Percentiles rank a stretch among this genome's conserved stretches.
Evolutionary conservation across 1,140 invertebrate genomes (phyloP).

Genomic region (Leptinotarsa defecta): DNA sequence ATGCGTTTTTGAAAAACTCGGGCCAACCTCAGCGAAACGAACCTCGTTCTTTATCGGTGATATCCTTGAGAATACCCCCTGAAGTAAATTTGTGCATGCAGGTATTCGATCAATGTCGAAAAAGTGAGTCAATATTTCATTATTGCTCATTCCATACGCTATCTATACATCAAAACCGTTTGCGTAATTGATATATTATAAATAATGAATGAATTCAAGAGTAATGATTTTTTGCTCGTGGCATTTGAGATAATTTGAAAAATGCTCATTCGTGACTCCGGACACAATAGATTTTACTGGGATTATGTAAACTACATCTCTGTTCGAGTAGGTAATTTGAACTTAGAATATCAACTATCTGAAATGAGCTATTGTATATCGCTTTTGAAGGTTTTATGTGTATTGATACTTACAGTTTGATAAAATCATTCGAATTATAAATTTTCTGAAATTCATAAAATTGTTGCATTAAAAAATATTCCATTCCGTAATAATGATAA

Average conservation of each 20-base stretch:
- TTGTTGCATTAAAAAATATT: too few relatives aligned
- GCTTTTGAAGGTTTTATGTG: too few relatives aligned
- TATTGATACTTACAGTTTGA: too few relatives aligned
- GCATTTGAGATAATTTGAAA: neutral
- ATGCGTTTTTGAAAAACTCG: neutral
- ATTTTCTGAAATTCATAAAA: too few relatives aligned
- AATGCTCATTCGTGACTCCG: neutral
- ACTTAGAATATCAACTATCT: too few relatives aligned
- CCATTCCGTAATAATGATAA: too few relatives aligned
- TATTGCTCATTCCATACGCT: neutral
- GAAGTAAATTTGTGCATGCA: neutral
- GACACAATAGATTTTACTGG: neutral
- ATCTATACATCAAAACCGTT: conserved; percentile 4
- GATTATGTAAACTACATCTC: neutral
- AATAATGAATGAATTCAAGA: conserved; percentile 4
- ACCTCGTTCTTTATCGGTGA: neutral
- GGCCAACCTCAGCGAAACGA: neutral
- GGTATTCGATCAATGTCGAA: conserved; percentile 6
- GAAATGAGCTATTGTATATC: too few relatives aligned
- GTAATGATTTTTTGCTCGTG: conserved; percentile 6
- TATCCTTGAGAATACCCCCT: neutral
- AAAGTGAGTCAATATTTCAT: conserved; percentile 6
- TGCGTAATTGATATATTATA: conserved; percentile 1
- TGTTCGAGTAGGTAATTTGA: too few relatives aligned
- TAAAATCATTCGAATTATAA: too few relatives aligned